phyloP scores from a whole-genome alignment of 2,888 invertebrate genomes.

The Siphonodentalium dalli region DNA sequence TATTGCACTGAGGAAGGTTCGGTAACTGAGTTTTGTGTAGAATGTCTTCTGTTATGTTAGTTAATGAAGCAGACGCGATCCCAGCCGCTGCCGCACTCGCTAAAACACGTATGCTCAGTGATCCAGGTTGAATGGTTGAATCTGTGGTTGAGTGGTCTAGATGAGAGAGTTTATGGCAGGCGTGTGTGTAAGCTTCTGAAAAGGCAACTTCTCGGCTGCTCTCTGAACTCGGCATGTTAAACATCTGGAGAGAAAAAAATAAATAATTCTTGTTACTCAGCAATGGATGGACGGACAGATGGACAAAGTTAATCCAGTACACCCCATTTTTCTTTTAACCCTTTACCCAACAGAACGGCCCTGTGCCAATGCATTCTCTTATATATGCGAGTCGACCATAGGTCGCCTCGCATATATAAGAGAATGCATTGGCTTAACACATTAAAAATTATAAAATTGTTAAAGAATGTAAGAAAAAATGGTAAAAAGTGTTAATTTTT shows the following conservation, averaged over 20 bases:
- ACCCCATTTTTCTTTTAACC: no score
- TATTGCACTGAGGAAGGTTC: constrained; percentile 28
- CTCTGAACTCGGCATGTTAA: constrained; percentile 46
- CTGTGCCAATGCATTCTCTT: no score
- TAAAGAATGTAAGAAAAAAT: no score
- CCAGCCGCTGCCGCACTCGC: constrained; percentile 58
- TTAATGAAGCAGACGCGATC: constrained; percentile 49
- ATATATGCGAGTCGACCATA: no score
- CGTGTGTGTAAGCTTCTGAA: constrained; percentile 44
- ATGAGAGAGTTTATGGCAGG: constrained; percentile 40
- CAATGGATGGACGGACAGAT: no score
- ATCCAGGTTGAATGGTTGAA: constrained; percentile 14
- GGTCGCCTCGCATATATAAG: no score
- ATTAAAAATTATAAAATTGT: no score
- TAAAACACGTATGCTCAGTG: constrained; percentile 40
- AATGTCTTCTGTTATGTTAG: constrained; percentile 52
- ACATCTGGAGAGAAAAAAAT: constrained; percentile 42
- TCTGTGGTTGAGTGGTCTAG: constrained; percentile 16
- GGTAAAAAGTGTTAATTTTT: no score
- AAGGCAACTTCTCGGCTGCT: constrained; percentile 52
- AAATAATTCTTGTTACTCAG: no score
- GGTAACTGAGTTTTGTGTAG: constrained; percentile 37
- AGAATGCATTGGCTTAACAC: no score
- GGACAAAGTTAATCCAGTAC: no score
- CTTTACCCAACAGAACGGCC: no score